These are phyloP conservation scores for Panthera uncia DNA, from an alignment of 2,113 vertebrate species.

Conservation along the genomic window DNA sequence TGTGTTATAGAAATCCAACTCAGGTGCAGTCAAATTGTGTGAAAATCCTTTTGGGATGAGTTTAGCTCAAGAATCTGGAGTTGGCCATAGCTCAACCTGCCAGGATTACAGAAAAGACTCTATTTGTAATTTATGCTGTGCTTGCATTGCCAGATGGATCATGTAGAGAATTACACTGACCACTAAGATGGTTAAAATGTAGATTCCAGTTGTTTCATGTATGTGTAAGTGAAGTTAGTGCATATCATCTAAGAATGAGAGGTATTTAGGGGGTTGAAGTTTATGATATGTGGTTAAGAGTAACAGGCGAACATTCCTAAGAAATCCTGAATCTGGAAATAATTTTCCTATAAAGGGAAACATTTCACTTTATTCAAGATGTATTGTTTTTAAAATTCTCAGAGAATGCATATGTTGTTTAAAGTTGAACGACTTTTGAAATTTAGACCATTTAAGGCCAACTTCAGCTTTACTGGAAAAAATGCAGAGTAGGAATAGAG, in stretches of 20 bases:
- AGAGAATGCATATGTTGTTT: background rate
- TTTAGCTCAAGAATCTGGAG: background rate
- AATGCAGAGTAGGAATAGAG: background rate
- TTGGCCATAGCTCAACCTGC: background rate
- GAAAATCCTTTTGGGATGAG: background rate
- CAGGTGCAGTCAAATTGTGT: background rate
- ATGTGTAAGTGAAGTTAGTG: background rate
- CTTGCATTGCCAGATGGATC: background rate
- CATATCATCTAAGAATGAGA: background rate
- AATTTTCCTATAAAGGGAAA: conserved; percentile 21
- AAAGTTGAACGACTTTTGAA: background rate
- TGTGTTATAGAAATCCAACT: background rate
- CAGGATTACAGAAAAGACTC: background rate
- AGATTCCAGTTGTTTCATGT: background rate
- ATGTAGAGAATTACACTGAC: background rate
- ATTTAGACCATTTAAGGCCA: background rate
- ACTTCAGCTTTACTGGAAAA: background rate
- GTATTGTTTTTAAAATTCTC: background rate
- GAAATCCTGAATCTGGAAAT: background rate
- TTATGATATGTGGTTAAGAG: background rate
- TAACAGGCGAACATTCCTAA: background rate
- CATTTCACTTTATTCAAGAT: conserved; percentile 2
- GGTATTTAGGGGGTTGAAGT: background rate
- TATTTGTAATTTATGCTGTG: background rate
- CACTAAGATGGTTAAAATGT: background rate